These are phyloP conservation scores for Prenolepis imparis DNA, from an alignment of 2,888 invertebrate genomes.

Conservation along the genomic window DNA sequence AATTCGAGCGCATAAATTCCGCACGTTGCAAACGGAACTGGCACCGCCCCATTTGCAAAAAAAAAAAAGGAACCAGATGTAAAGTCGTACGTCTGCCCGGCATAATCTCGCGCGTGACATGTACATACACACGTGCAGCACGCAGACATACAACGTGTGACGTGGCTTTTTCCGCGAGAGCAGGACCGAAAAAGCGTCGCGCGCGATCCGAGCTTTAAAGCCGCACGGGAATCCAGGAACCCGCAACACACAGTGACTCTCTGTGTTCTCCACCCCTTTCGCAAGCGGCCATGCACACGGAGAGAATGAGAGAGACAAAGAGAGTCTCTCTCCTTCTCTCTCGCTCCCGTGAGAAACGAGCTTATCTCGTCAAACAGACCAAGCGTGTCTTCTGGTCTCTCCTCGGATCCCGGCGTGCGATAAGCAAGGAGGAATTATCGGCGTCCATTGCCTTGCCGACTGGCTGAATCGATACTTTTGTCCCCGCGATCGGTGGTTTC, in stretches of 20 bases:
- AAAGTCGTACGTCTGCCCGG: constrained; percentile 43
- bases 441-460: constrained; percentile 51
- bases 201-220: constrained; percentile 45
- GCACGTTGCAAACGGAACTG: constrained; percentile 25
- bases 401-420: constrained; percentile 50
- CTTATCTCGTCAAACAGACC: constrained; percentile 59
- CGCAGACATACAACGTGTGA: neutral
- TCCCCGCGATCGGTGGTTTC: constrained; percentile 38
- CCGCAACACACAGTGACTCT: constrained; percentile 42
- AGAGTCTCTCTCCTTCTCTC: neutral
- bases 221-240: constrained; percentile 49
- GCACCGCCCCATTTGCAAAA: constrained; percentile 26
- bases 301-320: neutral
- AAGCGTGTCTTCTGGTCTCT: constrained; percentile 46
- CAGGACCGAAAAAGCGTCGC: constrained; percentile 42
- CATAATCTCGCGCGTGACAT: constrained; percentile 46
- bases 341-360: constrained; percentile 18
- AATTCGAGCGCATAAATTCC: constrained; percentile 5
- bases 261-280: constrained; percentile 32
- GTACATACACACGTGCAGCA: neutral
- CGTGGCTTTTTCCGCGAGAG: constrained; percentile 34
- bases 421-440: constrained; percentile 67
- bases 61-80: constrained; percentile 7
- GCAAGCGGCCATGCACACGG: neutral
- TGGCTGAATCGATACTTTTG: constrained; percentile 64